Conservation (phyloP, 2,113 vertebrate genomes). For the Scartelaos histophorus region DNA sequence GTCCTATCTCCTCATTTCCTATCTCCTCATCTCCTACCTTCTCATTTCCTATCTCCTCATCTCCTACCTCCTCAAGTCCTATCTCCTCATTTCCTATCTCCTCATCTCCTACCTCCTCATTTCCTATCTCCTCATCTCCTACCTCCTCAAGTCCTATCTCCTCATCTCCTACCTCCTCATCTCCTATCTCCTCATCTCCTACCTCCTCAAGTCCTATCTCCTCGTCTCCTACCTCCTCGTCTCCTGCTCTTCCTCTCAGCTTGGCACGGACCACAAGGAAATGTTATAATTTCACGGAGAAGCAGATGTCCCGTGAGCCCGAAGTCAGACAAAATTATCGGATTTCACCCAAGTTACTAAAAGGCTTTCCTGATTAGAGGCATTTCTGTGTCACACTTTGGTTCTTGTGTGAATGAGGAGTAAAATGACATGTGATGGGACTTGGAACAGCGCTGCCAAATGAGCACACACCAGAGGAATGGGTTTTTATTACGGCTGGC, state of each 20-base stretch:
- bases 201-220: background rate
- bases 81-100: background rate
- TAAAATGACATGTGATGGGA: slow-evolving; percentile 22
- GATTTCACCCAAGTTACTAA: slow-evolving; percentile 82
- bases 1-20: background rate
- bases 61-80: too few relatives aligned
- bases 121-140: slow-evolving; percentile 26
- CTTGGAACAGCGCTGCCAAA: background rate
- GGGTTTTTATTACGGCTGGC: background rate
- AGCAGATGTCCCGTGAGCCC: slow-evolving; percentile 51
- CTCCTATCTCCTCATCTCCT: background rate
- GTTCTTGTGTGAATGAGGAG: background rate
- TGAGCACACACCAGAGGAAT: slow-evolving; percentile 11
- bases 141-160: background rate
- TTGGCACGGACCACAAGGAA: slow-evolving; percentile 46
- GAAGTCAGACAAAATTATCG: slow-evolving; percentile 78
- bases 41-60: background rate
- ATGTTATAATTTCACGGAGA: slow-evolving; percentile 54
- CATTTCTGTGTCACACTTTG: slow-evolving; percentile 29
- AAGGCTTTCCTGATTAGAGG: slow-evolving; percentile 83
- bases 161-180: background rate
- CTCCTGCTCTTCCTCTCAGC: slow-evolving; percentile 40
- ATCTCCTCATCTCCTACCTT: background rate
- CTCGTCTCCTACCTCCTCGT: background rate
- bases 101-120: slow-evolving; percentile 34